These are phyloP conservation scores for Enteromius viviparus DNA, from an alignment of 2,797 vertebrate genomes.

Conservation along the genomic window DNA sequence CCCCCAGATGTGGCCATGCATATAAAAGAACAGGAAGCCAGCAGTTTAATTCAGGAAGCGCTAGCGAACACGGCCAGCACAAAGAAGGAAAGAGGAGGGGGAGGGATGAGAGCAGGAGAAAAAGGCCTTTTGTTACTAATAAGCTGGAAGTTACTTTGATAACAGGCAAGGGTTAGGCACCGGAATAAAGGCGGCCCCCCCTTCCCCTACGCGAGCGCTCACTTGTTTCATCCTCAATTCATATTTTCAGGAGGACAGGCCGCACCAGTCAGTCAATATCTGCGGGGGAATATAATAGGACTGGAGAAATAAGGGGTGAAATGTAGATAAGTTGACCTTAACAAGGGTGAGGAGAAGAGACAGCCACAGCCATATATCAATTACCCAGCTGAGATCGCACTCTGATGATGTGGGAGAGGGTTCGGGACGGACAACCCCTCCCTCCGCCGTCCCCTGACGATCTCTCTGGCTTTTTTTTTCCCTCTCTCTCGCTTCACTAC, in stretches of 20 bases:
- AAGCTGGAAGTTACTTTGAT: conserved; percentile 99
- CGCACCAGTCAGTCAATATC: conserved; percentile 64
- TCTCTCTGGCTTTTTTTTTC: background rate
- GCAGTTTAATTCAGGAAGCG: conserved; percentile 99
- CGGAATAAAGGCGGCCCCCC: conserved; percentile 79
- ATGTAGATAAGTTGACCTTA: conserved; percentile 77
- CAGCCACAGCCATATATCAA: conserved; percentile 76
- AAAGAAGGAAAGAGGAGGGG: conserved; percentile 78
- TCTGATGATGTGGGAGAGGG: conserved; percentile 67
- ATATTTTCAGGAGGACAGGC: conserved; percentile 57
- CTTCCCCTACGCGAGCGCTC: conserved; percentile 13
- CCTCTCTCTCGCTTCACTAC: conserved; percentile 22
- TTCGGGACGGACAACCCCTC: conserved; percentile 50
- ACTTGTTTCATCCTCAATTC: conserved; percentile 52
- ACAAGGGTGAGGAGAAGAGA: conserved; percentile 70
- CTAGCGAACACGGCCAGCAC: conserved; percentile 87
- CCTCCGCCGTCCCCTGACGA: conserved; percentile 45
- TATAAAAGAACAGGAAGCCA: conserved; percentile 99
- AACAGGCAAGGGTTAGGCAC: conserved; percentile 87
- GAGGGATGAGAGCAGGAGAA: conserved; percentile 58
- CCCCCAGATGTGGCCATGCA: conserved; percentile 99
- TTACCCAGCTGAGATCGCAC: conserved; percentile 72
- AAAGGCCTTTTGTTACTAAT: conserved; percentile 94
- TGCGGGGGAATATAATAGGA: conserved; percentile 78
- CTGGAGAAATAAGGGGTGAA: conserved; percentile 69